Evolutionary conservation across 2,888 invertebrate genomes (phyloP), one percentile per base, ranked within the genome.

Genomic region (Gonocerus acuteangulatus): DNA sequence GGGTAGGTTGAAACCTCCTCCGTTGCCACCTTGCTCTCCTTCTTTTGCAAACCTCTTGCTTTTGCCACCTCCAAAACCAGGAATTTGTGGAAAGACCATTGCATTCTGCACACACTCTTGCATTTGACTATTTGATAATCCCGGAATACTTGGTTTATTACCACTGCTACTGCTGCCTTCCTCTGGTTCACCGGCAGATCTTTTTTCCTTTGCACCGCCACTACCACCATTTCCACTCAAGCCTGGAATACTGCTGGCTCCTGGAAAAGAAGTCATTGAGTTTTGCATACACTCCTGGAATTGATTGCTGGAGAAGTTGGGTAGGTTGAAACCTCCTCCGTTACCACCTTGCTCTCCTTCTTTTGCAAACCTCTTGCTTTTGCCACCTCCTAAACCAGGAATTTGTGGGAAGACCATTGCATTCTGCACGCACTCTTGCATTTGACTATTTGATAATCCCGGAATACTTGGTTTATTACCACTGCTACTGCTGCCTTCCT

Each of bases 21-120:
- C 7, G 32, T 32, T 32, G 32, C 7, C 11, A 9, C 32, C 32
- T 32, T 32, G 7, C 11, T 32, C 32, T 32, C 32, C 32, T n/a
- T n/a, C n/a, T n/a, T n/a, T n/a, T 9, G 32, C 7, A 32, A 11
- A 32, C 11, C 32, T 32, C 11, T 32, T 32, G 11, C 32, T 32
- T 11, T 32, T 32, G n/a, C n/a, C n/a, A 9, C 32, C 32, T 32
- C 32, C 32, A 6, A 32, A 32, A 32, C 32, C 32, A 32, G 32
- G 32, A 32, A 32, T 32, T 32, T 32, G 32, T 32, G 7, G 7
- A n/a, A n/a, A n/a, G n/a, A 6, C n/a, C 13, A 39, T 13, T 3
- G 39, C 39, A 39, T 39, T 39, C 39, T 39, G 39, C 39, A 39
- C n/a, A 39, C 39, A 39, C 15, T 39, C n/a, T 39, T 39, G 39